These are phyloP conservation scores for Tenrec ecaudatus DNA, from an alignment of 2,113 vertebrate genomes.

Conservation along the genomic window DNA sequence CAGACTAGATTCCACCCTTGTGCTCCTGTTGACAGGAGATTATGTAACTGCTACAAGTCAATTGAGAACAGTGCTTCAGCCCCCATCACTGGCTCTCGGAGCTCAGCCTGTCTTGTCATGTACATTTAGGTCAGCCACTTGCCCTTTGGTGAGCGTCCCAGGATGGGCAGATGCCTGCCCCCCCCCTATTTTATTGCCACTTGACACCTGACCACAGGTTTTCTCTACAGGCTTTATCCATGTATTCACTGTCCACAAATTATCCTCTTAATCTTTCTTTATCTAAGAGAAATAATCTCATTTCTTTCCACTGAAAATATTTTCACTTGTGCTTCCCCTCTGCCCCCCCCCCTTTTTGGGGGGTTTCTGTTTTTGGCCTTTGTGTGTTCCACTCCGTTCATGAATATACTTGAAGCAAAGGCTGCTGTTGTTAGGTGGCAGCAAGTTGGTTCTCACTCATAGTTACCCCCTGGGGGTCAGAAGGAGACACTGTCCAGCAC, in stretches of 20 bases:
- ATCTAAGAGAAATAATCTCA: background rate
- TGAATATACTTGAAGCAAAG: background rate
- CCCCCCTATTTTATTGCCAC: background rate
- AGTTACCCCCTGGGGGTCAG: too few relatives aligned
- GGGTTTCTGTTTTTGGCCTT: background rate
- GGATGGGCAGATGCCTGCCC: rapidly evolving
- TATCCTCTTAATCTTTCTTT: background rate
- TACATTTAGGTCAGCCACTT: background rate
- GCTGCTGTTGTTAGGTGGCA: too few relatives aligned
- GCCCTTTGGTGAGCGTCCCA: background rate
- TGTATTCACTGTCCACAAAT: background rate
- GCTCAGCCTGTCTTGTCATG: background rate
- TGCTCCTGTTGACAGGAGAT: too few relatives aligned
- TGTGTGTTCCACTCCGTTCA: background rate
- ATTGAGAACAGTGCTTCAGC: background rate
- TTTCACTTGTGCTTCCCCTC: background rate
- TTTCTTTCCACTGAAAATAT: background rate
- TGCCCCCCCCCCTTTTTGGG: too few relatives aligned
- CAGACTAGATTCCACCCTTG: too few relatives aligned
- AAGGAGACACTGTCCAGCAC: too few relatives aligned
- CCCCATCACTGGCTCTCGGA: too few relatives aligned
- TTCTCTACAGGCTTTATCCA: background rate
- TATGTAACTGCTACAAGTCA: too few relatives aligned
- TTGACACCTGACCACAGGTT: background rate
- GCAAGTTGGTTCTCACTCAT: too few relatives aligned